A percentile compares a stretch with the other conserved stretches of the same genome.
Evolutionary conservation across 2,797 vertebrate genomes (phyloP).

Genomic region (Sebastolobus alascanus): DNA sequence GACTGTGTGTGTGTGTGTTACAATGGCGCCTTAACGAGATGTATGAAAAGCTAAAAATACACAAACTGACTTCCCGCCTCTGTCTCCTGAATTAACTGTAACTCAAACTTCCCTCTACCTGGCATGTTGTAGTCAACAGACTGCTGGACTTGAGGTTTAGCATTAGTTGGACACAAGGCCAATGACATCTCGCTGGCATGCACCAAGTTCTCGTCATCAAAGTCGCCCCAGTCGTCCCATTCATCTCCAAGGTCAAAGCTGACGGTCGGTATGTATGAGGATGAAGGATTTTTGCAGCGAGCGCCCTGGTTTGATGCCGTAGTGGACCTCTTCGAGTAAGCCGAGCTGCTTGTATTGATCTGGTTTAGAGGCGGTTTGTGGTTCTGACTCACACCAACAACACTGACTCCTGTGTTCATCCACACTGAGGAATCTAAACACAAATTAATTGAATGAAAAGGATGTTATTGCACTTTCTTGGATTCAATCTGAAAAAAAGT

Average conservation of each 20-base stretch:
- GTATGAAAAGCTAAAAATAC: neutral
- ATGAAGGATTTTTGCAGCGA: neutral
- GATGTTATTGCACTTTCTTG: neutral
- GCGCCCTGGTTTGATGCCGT: neutral
- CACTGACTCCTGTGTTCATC: slow-evolving; percentile 58
- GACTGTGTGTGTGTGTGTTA: neutral
- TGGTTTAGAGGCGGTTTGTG: slow-evolving; percentile 17
- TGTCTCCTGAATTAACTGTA: neutral
- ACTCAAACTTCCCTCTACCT: slow-evolving; percentile 34
- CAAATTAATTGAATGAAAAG: slow-evolving; percentile 28
- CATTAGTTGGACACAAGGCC: neutral
- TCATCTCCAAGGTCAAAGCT: slow-evolving; percentile 89
- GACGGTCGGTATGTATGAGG: slow-evolving; percentile 72
- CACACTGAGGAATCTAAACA: slow-evolving; percentile 70
- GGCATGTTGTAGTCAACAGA: slow-evolving; percentile 27
- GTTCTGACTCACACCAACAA: slow-evolving; percentile 51
- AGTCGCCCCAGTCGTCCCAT: slow-evolving; percentile 92
- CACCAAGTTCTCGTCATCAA: slow-evolving; percentile 90
- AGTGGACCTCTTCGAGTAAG: slow-evolving; percentile 6
- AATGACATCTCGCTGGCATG: slow-evolving; percentile 75
- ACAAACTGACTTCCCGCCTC: neutral
- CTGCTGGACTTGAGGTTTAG: slow-evolving; percentile 49
- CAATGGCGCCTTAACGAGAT: neutral
- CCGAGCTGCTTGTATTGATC: neutral
- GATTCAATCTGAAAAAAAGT: neutral